Base-by-base conservation (phyloP, 92 coral and sea anemone species). In the Siderastrea siderea region DNA sequence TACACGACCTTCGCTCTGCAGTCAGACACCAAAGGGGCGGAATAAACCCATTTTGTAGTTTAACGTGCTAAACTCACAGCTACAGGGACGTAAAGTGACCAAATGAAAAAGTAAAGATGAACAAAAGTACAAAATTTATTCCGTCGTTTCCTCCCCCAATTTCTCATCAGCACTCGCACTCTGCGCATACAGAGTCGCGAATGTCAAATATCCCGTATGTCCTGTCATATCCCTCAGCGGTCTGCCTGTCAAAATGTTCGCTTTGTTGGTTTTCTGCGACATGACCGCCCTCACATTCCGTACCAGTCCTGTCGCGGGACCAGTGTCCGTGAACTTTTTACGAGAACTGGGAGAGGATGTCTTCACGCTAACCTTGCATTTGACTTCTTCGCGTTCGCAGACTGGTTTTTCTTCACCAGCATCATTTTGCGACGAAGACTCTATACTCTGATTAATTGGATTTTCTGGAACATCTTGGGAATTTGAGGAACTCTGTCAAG, bases 161-260 rank as follows among this genome's bases (percentile, higher is more conserved):
- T 47, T 58, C 2, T 60, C 16, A 19, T 67, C 54, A 62, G 1
- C 64, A 43, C 26, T 63, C 43, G 58, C 50, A 49, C 64, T 12
- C 26, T 70, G 80, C 5, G 93, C 93, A 87, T 81, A 94, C 9
- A 98, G 85, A 13, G 96, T 86, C 6, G 98, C 99, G 77, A 96
- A 96, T 6, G 99, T 98, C 59, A 98, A 84, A 80, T 92, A 98
- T 44, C 99, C 99, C 43, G 99, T 98, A 74, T 98, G 99, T 0
- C 99, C 99, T 14, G 98, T 96, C 89, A 89, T 92, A 61, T 98
- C 96, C 75, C 78, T 93, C 67, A 85, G 67, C 50, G 98, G 94
- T 61, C 83, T 92, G 12, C 98, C 94, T 7, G 98, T 94, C 84
- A 93, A 71, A 67, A 95, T 77, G 77, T 87, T 91, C 48, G 83